Conservation (phyloP, 2,888 invertebrate species). For the Nemotelus nigrinus region DNA sequence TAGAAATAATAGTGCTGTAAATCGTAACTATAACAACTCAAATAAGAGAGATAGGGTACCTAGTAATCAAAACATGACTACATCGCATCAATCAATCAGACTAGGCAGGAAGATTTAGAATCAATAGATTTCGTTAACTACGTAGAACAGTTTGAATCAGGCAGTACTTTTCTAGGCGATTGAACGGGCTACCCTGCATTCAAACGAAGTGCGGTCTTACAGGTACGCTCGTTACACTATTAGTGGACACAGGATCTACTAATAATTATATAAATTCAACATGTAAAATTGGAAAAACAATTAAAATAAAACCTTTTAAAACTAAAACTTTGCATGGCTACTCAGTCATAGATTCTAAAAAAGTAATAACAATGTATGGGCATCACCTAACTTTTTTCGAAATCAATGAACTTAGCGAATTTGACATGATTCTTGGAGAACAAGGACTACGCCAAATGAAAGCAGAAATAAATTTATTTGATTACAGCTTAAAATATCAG, state of each 20-base stretch:
- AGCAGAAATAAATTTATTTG: neutral
- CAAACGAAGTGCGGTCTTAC: neutral
- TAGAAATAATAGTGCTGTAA: too few species aligned
- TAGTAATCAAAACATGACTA: too few species aligned
- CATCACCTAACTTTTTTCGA: neutral
- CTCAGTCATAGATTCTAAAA: neutral
- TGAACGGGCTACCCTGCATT: neutral
- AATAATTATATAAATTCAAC: neutral
- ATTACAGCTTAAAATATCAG: neutral
- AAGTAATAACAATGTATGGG: neutral
- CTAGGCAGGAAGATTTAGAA: neutral
- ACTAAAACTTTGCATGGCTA: neutral
- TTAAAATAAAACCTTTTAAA: neutral
- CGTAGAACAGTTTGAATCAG: neutral
- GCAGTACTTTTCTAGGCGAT: neutral
- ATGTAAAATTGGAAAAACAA: neutral
- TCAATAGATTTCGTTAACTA: neutral
- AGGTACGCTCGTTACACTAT: neutral
- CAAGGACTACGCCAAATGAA: neutral
- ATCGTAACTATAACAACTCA: too few species aligned
- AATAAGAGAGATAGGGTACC: neutral
- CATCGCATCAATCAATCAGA: too few species aligned
- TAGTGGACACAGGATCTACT: conserved; percentile 6
- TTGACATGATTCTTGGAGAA: neutral
- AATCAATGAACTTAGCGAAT: neutral